A percentile compares a stretch with the other conserved stretches of the same genome.
Conservation (phyloP, 2,797 vertebrate genomes). For the Pseudomugil gertrudae region DNA sequence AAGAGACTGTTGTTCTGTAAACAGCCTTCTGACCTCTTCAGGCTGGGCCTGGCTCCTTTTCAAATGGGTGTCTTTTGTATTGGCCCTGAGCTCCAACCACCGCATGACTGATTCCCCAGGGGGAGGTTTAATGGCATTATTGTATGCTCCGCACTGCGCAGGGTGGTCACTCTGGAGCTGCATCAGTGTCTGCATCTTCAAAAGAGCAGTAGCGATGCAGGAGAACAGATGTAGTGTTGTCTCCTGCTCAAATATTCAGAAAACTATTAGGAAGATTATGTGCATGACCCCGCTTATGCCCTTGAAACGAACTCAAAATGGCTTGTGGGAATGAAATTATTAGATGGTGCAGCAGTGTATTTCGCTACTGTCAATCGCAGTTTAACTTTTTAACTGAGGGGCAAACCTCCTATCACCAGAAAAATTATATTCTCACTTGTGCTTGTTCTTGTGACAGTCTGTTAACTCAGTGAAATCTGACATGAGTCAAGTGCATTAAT, state of each 20-base stretch:
- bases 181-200: constrained; percentile 6
- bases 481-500: constrained; percentile 31
- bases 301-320: constrained; percentile 7
- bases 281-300: constrained; percentile 22
- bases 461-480: constrained; percentile 41
- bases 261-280: constrained; percentile 15
- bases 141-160: constrained; percentile 36
- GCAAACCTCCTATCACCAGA: constrained; percentile 14
- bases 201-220: constrained; percentile 9
- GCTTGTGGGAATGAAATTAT: constrained; percentile 18
- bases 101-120: constrained; percentile 58
- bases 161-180: constrained; percentile 64
- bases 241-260: constrained; percentile 17
- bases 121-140: constrained; percentile 70
- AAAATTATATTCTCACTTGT: constrained; percentile 22
- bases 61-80: constrained; percentile 60
- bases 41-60: constrained; percentile 62
- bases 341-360: constrained; percentile 1
- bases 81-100: constrained; percentile 59
- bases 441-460: constrained; percentile 8
- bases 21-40: constrained; percentile 75
- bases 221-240: constrained; percentile 19
- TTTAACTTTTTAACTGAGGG: constrained; percentile 31
- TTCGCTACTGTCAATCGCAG: constrained; percentile 11
- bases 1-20: constrained; percentile 79